A percentile compares a stretch with the other conserved stretches of the same genome.
phyloP scores from a whole-genome alignment of 2,888 invertebrate genomes.

The Ophioninae sp. region DNA sequence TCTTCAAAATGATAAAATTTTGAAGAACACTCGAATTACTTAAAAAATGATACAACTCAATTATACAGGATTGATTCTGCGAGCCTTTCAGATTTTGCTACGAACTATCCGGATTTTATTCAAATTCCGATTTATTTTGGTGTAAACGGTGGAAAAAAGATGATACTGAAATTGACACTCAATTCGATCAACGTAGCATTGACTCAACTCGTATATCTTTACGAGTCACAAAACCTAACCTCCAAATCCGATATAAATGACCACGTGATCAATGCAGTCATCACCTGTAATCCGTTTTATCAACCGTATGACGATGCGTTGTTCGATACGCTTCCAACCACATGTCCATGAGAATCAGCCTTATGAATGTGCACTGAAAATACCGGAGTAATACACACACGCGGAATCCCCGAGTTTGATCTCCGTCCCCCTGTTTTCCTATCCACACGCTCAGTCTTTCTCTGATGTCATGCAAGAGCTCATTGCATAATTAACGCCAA shows the following conservation, averaged over 20 bases:
- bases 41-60: not conserved
- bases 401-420: constrained; percentile 66
- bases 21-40: too few species aligned
- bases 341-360: not conserved
- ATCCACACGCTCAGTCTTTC: constrained; percentile 46
- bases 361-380: not conserved
- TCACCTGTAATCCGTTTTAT: not conserved
- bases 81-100: not conserved
- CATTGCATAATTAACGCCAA: constrained; percentile 77
- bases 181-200: not conserved
- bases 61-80: too few species aligned
- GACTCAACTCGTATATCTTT: not conserved
- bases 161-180: not conserved
- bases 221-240: not conserved
- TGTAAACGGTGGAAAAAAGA: not conserved
- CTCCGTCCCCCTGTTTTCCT: constrained; percentile 47
- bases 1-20: too few species aligned
- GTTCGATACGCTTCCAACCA: not conserved
- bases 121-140: not conserved
- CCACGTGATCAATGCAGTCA: not conserved
- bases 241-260: not conserved
- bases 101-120: not conserved
- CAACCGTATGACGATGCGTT: constrained; percentile 6
- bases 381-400: constrained; percentile 66
- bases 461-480: constrained; percentile 73